Evolutionary conservation across 1,140 invertebrate genomes (phyloP), one percentile per base, ranked within the genome.

Genomic region (Bombus soroeensis): DNA sequence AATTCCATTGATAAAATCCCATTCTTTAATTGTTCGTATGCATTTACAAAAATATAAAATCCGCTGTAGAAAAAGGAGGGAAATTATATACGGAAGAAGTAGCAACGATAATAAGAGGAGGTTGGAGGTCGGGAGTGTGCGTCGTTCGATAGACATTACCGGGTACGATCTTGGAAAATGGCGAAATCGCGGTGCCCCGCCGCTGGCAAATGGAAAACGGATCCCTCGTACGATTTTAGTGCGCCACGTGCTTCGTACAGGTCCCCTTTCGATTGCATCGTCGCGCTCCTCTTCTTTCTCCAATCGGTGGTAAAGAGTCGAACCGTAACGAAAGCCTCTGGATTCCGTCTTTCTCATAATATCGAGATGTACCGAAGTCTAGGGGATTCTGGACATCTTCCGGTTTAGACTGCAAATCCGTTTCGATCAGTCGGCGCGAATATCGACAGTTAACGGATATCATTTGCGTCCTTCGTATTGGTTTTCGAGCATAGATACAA

Each of bases 191-290:
- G 59, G 43, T 88, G 72, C 79, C 74, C 71, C 15, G 59, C 70
- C 37, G 57, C 15, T 80, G 37, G 86, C 87, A 94, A 94, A 94
- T 94, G 91, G 93, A 92, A 93, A 93, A 93, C 91, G 93, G 91
- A 93, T 93, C 91, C 89, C 83, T 92, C 92, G 87, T 93, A 91
- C 83, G 86, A 93, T 93, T 94, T 94, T 93, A 94, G 88, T 92
- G 86, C 76, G 76, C 89, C 90, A 92, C 93, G 93, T 64, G 70
- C 43, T 43, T 53, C 12, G 25, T 74, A 39, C 22, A 2, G 28
- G 28, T 37, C 68, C 15, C 8, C 62, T 70, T 83, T 88, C 83
- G 90, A 92, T 92, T 89, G 86, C 87, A 66, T 81, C 77, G 70
- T 82, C 88, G 81, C 81, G 87, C 81, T 71, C 77, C 77, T 80